Percentiles rank a stretch among this genome's conserved stretches.
Evolutionary conservation across 2,797 vertebrate genomes (phyloP).

Genomic region (Philypnodon macrostomus): DNA sequence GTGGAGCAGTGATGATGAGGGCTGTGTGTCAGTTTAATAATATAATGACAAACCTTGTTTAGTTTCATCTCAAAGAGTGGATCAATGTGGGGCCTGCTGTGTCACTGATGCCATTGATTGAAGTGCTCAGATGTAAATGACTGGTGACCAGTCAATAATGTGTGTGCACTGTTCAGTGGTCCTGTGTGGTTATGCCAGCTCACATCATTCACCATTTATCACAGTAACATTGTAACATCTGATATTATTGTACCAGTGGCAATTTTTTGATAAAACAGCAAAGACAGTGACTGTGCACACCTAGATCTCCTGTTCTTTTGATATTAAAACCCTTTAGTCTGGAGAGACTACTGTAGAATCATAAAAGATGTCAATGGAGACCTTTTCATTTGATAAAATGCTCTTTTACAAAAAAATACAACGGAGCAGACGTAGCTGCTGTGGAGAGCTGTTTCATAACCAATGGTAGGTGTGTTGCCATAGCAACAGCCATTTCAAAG

Average conservation of each 20-base stretch:
- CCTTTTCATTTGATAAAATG: not conserved
- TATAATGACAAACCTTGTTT: conserved; percentile 72
- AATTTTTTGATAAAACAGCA: too few species aligned
- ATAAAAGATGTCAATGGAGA: not conserved
- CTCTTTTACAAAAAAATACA: conserved; percentile 6
- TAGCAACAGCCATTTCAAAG: conserved; percentile 9
- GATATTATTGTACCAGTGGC: not conserved
- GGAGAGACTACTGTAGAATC: too few species aligned
- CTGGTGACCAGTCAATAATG: conserved; percentile 8
- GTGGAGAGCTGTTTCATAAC: conserved; percentile 8
- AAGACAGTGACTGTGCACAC: too few species aligned
- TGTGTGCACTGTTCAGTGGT: conserved; percentile 9
- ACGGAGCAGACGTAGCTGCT: not conserved
- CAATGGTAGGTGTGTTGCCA: conserved; percentile 12
- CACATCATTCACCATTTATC: not conserved
- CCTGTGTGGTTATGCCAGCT: not conserved
- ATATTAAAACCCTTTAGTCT: too few species aligned
- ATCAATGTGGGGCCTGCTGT: conserved; percentile 49
- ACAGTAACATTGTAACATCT: conserved; percentile 1
- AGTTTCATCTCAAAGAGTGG: conserved; percentile 44
- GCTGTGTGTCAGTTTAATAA: conserved; percentile 46
- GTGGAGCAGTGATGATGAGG: not conserved
- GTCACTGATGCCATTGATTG: conserved; percentile 31
- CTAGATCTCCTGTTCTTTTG: too few species aligned
- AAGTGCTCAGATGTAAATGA: conserved; percentile 16